Conservation (phyloP, 2,113 vertebrate genomes). For the Balaeniceps rex region DNA sequence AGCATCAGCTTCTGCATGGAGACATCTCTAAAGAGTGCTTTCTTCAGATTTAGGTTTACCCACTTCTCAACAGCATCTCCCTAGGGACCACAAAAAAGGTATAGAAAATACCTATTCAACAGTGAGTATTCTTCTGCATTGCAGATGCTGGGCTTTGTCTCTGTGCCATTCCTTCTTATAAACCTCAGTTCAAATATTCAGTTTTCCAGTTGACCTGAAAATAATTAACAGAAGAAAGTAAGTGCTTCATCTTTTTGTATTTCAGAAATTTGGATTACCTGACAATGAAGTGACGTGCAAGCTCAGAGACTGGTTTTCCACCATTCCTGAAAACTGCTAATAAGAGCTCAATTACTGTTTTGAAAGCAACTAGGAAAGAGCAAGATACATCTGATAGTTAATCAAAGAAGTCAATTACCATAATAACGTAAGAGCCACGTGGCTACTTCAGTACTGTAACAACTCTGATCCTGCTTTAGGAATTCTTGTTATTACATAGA, state of each 20-base stretch:
- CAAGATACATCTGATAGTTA: background rate
- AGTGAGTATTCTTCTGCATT: background rate
- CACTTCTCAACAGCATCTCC: background rate
- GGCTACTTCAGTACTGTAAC: background rate
- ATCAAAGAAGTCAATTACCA: background rate
- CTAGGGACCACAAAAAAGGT: background rate
- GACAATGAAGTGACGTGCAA: background rate
- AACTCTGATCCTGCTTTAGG: background rate
- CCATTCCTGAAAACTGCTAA: background rate
- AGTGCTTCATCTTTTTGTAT: background rate
- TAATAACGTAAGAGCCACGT: background rate
- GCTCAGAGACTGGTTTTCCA: background rate
- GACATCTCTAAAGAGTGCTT: background rate
- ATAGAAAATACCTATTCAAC: background rate
- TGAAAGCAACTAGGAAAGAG: background rate
- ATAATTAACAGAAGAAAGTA: background rate
- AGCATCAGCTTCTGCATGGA: background rate
- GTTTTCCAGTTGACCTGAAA: background rate
- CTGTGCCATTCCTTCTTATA: background rate
- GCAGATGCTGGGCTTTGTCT: background rate
- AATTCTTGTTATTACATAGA: background rate
- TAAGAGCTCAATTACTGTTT: background rate
- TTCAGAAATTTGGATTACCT: background rate
- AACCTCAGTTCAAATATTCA: background rate
- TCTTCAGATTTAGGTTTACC: background rate